phyloP scores from a whole-genome alignment of 2,888 invertebrate species.

The Amiota communis region DNA sequence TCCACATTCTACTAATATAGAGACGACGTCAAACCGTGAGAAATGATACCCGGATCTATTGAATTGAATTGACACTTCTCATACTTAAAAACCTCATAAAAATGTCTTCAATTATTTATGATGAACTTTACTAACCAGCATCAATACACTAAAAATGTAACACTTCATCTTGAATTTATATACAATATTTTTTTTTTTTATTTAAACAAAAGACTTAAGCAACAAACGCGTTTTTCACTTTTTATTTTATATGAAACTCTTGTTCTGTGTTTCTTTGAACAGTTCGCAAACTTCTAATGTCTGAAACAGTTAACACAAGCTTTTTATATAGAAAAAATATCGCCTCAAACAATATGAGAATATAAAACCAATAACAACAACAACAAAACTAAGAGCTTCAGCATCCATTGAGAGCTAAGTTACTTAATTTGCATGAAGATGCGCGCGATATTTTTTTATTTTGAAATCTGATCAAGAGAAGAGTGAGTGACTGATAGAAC shows the following conservation, averaged over 20 bases:
- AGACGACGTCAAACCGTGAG: background rate
- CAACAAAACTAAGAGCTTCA: background rate
- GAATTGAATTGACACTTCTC: too few relatives aligned
- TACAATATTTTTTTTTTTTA: background rate
- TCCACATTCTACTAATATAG: background rate
- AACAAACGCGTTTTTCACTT: conserved; percentile 32
- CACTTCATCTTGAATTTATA: conserved; percentile 58
- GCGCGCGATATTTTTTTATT: conserved; percentile 34
- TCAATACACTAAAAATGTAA: conserved; percentile 60
- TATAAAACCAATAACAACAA: background rate
- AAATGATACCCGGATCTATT: conserved; percentile 17
- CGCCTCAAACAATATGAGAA: background rate
- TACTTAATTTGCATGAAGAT: conserved; percentile 57
- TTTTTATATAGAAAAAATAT: conserved; percentile 58
- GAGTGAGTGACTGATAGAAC: too few relatives aligned
- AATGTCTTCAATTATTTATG: background rate
- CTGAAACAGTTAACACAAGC: conserved; percentile 43
- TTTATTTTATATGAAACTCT: conserved; percentile 31
- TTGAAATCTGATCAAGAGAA: too few relatives aligned
- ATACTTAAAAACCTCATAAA: too few relatives aligned
- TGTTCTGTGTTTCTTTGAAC: conserved; percentile 33
- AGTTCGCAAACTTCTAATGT: conserved; percentile 54
- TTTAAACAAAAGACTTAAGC: conserved; percentile 38
- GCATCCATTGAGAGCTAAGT: background rate
- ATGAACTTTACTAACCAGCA: conserved; percentile 62